Base-by-base conservation (phyloP, 2,888 invertebrate genomes). In the Synanthedon andrenaeformis region DNA sequence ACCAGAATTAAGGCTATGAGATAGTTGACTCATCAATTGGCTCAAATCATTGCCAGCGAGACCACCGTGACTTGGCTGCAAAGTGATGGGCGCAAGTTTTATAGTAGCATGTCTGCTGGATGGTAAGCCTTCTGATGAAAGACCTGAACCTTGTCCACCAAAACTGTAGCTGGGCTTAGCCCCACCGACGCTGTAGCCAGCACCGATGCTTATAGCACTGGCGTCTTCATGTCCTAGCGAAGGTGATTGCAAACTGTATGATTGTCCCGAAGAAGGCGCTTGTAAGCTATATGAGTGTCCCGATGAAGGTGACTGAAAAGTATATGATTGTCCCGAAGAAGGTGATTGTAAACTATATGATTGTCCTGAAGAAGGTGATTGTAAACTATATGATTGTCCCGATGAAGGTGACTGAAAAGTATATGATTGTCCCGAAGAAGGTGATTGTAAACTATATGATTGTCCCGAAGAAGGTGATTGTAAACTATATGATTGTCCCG, bases 101-200 rank as follows among this genome's bases (percentile, higher is more conserved):
- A 79, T 64, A 42, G 70, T 66, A 28, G 66, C 71, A 49, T 82
- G 84, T 23, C 77, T 76, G 55, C 71, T 74, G 12, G 73, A 68
- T 53, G 74, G 75, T 42, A 77, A 61, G 23, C 74, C 70, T 58
- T 79, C 83, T 19, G 69, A 62, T 23, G 70, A 67, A 41, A 70
- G 62, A 62, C 70, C 67, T 42, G 70, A 67, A 58, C 72, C 75
- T 57, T 75, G 77, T 28, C 74, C 77, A 8, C 69, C 75, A 49
- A 74, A 79, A 52, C 57, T 74, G 63, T 67, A 82, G 56, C 62
- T 69, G 12, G 82, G 82, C 56, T 85, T 85, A 2, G 72, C 76
- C 52, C 85, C 86, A 13, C 87, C 87, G 45, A 87, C 72, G 62
- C 83, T 87, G 68, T 87, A 87, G 14, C 87, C 87, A 5, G 87